phyloP scores from a whole-genome alignment of 2,113 vertebrate species.

The Ophiodon elongatus region DNA sequence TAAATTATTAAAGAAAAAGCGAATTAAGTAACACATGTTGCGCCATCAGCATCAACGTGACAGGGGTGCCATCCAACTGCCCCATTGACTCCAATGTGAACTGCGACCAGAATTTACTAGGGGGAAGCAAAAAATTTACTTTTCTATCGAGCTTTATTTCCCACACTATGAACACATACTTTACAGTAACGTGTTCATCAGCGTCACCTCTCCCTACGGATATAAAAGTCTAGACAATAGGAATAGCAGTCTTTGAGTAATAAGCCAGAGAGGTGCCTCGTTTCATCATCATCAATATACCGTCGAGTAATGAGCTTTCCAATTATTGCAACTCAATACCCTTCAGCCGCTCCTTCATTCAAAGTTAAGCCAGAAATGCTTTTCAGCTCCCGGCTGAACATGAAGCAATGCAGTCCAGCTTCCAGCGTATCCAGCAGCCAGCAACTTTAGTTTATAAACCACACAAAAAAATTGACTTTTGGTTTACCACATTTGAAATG shows the following conservation, averaged over 20 bases:
- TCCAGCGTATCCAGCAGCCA: not conserved
- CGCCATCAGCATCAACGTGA: not conserved
- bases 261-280: not conserved
- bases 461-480: slow-evolving; percentile 42
- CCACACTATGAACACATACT: not conserved
- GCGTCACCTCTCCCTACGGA: not conserved
- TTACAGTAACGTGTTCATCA: not conserved
- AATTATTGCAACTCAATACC: not conserved
- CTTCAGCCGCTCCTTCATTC: not conserved
- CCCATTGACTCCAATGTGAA: not conserved
- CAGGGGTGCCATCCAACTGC: not conserved
- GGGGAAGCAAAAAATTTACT: not conserved
- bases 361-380: not conserved
- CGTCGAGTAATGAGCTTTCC: not conserved
- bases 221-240: not conserved
- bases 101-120: not conserved
- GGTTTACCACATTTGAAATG: slow-evolving; percentile 38
- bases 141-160: not conserved
- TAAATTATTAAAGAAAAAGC: not conserved
- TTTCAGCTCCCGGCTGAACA: not conserved
- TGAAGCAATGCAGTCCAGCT: slow-evolving; percentile 4
- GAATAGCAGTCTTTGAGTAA: not conserved
- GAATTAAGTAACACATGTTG: not conserved
- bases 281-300: not conserved
- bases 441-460: slow-evolving; percentile 10